Conservation (phyloP, 1,140 invertebrate species). For the Aphelenchoides besseyi region DNA sequence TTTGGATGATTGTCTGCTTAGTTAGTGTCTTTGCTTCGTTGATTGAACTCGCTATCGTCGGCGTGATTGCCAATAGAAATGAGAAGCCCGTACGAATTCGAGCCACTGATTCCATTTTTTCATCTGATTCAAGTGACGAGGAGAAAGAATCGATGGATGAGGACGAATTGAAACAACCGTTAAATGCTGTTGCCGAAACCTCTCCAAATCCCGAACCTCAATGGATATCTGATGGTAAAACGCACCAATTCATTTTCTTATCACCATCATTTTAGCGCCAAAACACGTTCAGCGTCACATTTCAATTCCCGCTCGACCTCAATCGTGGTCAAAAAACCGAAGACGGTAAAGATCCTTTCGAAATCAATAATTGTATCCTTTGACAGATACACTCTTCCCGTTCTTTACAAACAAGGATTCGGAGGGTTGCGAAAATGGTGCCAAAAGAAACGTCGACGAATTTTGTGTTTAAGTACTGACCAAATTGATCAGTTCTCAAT, state of each 20-base stretch:
- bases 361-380: background rate
- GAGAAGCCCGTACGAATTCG: conserved; percentile 26
- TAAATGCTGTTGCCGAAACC: conserved; percentile 26
- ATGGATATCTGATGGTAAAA: background rate
- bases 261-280: conserved; percentile 68
- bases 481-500: conserved; percentile 50
- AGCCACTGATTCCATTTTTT: background rate
- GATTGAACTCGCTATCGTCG: conserved; percentile 50
- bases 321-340: background rate
- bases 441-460: background rate
- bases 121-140: conserved; percentile 18
- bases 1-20: conserved; percentile 53
- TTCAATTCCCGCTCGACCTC: background rate
- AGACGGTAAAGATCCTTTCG: too few relatives aligned
- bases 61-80: conserved; percentile 32
- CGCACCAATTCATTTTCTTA: background rate
- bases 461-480: conserved; percentile 28
- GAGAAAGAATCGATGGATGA: conserved; percentile 21
- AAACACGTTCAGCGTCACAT: conserved; percentile 69
- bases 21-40: conserved; percentile 50
- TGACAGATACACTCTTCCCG: background rate
- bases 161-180: conserved; percentile 12
- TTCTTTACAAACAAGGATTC: background rate
- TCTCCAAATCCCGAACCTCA: background rate
- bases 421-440: background rate